A percentile compares a stretch with the other conserved stretches of the same genome.
Evolutionary conservation across 1,140 invertebrate species (phyloP).

Genomic region (Akabosia matsudoensis): DNA sequence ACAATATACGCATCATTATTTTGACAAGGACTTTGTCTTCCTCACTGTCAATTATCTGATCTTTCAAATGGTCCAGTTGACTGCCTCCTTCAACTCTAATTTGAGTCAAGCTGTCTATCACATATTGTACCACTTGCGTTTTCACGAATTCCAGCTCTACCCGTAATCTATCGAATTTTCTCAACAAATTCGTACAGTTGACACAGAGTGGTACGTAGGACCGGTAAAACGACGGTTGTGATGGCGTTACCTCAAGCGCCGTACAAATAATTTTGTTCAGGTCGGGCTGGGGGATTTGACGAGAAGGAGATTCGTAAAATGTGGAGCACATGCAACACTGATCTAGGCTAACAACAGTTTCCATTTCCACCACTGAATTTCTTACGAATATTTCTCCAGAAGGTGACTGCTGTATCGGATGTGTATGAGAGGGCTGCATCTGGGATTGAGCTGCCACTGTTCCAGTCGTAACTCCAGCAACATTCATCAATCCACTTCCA

Average conservation of each 20-base stretch:
- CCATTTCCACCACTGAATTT: not conserved
- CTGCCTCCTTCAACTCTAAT: slow-evolving; percentile 12
- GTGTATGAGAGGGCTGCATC: no score
- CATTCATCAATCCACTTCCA: no score
- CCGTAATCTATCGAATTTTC: slow-evolving; percentile 18
- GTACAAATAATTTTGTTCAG: slow-evolving; percentile 26
- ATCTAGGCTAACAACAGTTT: slow-evolving; percentile 14
- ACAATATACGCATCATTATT: no score
- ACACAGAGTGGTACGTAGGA: not conserved
- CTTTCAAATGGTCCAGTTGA: not conserved
- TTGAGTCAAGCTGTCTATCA: slow-evolving; percentile 25
- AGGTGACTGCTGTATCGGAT: no score
- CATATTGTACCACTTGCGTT: slow-evolving; percentile 1
- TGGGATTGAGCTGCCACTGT: no score
- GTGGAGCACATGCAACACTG: slow-evolving; percentile 30
- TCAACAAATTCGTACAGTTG: slow-evolving; percentile 12
- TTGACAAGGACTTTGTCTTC: no score
- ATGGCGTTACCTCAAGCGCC: not conserved
- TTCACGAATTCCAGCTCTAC: slow-evolving; percentile 25
- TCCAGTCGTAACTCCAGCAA: no score
- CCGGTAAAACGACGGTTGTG: not conserved
- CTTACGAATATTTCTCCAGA: not conserved
- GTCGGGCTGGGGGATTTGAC: slow-evolving; percentile 22
- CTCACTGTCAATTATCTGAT: not conserved
- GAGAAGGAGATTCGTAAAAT: not conserved